phyloP scores from a whole-genome alignment of 2,888 invertebrate species.

The Itoplectis maculator region DNA sequence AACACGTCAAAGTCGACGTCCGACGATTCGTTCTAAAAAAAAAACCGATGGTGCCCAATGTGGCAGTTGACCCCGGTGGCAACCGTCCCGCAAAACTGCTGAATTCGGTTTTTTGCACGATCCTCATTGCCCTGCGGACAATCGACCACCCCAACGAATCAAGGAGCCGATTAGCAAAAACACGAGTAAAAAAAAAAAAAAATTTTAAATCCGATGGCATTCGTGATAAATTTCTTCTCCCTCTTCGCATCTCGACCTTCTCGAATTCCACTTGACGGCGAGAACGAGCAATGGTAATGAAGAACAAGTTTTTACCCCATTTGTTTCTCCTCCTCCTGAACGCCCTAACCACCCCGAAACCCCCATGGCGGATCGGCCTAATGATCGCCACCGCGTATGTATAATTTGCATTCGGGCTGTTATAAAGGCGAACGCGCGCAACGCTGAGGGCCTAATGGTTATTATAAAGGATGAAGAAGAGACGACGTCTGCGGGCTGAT shows the following conservation, averaged over 20 bases:
- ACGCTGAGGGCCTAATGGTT: conserved; percentile 60
- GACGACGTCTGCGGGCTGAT: conserved; percentile 58
- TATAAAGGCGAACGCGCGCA: conserved; percentile 51
- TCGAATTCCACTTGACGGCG: conserved; percentile 44
- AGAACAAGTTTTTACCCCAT: conserved; percentile 69
- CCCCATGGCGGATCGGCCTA: conserved; percentile 58
- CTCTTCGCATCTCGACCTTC: conserved; percentile 4
- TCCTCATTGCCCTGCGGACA: conserved; percentile 4
- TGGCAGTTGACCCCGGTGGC: not conserved
- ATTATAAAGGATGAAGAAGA: conserved; percentile 61
- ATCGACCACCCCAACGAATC: conserved; percentile 18
- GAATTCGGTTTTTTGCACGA: not conserved
- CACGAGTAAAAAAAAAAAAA: conserved; percentile 38
- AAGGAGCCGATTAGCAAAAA: conserved; percentile 35
- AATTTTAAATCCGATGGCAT: conserved; percentile 50
- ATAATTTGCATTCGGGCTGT: conserved; percentile 68
- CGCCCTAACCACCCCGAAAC: no score
- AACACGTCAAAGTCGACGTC: no score
- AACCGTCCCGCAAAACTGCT: not conserved
- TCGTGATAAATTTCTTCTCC: conserved; percentile 8
- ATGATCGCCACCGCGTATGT: conserved; percentile 64
- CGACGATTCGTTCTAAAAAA: no score
- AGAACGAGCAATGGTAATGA: conserved; percentile 50
- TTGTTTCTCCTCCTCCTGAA: conserved; percentile 59
- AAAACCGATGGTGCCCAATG: no score